These are phyloP conservation scores for Lissonota sp. DNA, from an alignment of 2,888 invertebrate species.

Conservation along the genomic window DNA sequence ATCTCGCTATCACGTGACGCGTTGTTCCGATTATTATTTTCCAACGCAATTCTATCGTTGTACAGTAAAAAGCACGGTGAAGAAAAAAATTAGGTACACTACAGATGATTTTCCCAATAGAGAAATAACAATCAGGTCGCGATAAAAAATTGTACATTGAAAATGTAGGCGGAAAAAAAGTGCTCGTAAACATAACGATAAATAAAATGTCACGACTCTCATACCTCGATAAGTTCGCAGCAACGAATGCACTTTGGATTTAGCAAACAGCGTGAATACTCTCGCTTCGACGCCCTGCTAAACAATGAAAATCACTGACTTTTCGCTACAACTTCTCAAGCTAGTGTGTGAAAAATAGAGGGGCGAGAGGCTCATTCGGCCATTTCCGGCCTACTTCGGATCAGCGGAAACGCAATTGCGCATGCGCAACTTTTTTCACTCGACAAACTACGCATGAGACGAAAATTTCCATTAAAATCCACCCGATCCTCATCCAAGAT, in stretches of 20 bases:
- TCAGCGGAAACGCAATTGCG: constrained; percentile 38
- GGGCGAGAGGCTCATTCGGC: constrained; percentile 17
- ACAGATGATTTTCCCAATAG: neutral
- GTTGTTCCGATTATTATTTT: constrained; percentile 13
- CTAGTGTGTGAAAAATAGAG: constrained; percentile 1
- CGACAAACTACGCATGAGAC: constrained; percentile 16
- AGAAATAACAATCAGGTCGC: neutral
- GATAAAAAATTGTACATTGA: neutral
- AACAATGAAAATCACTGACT: constrained; percentile 72
- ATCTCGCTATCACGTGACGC: constrained; percentile 43
- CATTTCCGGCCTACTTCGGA: constrained; percentile 27
- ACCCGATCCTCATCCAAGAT: neutral
- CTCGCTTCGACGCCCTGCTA: constrained; percentile 83
- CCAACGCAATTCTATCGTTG: constrained; percentile 29
- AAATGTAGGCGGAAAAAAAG: neutral
- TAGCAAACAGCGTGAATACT: constrained; percentile 82
- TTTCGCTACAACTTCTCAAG: constrained; percentile 49
- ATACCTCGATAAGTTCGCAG: constrained; percentile 57
- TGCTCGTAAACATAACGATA: constrained; percentile 11
- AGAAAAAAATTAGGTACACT: neutral
- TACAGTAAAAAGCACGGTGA: neutral
- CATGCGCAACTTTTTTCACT: constrained; percentile 10
- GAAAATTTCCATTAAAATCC: neutral
- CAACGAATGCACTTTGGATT: constrained; percentile 56
- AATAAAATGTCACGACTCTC: constrained; percentile 27